These are phyloP conservation scores for Anoura caudifer DNA, from an alignment of 2,113 vertebrate genomes.

Conservation along the genomic window DNA sequence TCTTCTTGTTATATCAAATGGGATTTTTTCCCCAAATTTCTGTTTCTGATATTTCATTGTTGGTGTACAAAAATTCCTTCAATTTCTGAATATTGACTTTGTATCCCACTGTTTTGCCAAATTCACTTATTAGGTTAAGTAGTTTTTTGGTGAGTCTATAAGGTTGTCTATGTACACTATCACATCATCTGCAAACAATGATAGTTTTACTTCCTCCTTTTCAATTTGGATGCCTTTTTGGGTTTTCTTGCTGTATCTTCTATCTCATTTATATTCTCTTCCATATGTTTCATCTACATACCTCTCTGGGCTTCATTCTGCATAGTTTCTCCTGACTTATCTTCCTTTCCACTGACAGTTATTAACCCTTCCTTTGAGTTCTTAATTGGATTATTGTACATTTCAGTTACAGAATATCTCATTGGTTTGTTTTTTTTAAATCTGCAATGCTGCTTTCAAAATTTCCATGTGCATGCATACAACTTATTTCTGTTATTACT, in stretches of 20 bases:
- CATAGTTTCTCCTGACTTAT: neutral
- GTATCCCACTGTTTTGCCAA: too few species aligned
- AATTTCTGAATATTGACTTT: too few species aligned
- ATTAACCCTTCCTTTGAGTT: neutral
- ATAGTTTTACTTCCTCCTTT: too few species aligned
- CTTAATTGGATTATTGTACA: neutral
- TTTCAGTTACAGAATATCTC: neutral
- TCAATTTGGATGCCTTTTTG: neutral
- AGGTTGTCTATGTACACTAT: too few species aligned
- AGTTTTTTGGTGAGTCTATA: too few species aligned
- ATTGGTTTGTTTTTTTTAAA: neutral
- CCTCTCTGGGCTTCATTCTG: neutral
- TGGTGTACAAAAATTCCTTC: too few species aligned
- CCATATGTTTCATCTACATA: neutral
- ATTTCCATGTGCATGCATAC: neutral
- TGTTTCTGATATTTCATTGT: too few species aligned
- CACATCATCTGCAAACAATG: too few species aligned
- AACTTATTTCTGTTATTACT: neutral
- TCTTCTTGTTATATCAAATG: too few species aligned
- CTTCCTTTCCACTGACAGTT: neutral
- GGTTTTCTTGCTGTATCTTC: neutral
- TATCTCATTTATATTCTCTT: neutral
- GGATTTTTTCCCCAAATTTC: too few species aligned
- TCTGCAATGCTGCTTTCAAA: neutral
- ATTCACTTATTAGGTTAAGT: too few species aligned